A percentile compares a stretch with the other conserved stretches of the same genome.
Conservation (phyloP, 1,140 invertebrate genomes). For the Ladona fulva region DNA sequence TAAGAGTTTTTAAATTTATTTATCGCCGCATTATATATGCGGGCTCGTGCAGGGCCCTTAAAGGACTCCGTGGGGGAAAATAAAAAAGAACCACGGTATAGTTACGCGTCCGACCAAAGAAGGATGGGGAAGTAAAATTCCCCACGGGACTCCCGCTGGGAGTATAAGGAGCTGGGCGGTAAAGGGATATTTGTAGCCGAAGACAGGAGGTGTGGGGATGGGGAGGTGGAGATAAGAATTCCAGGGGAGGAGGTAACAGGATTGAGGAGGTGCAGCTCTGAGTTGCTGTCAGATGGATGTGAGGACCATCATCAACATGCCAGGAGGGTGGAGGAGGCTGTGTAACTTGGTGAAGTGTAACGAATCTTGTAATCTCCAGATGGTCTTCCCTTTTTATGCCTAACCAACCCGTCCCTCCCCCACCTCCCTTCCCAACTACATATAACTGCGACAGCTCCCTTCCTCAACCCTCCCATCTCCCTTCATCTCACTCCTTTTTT, state of each 20-base stretch:
- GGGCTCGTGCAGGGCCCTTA: no score
- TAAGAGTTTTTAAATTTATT: no score
- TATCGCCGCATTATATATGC: no score
- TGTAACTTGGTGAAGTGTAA: conserved; percentile 6
- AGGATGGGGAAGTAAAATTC: neutral
- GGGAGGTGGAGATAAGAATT: neutral
- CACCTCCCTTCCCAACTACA: neutral
- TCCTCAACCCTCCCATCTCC: neutral
- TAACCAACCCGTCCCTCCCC: neutral
- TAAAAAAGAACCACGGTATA: no score
- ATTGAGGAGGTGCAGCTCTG: neutral
- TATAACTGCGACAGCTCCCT: neutral
- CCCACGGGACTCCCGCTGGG: neutral
- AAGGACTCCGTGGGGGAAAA: no score
- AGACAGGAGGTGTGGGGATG: neutral
- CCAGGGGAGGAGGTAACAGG: neutral
- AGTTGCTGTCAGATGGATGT: neutral
- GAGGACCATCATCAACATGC: neutral
- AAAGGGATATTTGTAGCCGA: conserved; percentile 4
- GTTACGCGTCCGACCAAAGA: no score
- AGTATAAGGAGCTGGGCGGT: neutral
- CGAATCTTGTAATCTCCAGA: conserved; percentile 4
- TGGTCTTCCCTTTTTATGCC: neutral
- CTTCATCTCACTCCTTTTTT: neutral
- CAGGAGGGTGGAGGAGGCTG: neutral